Percentiles rank a stretch among this genome's conserved stretches.
phyloP scores from a whole-genome alignment of 2,797 vertebrate species.

The Acanthornis magna region DNA sequence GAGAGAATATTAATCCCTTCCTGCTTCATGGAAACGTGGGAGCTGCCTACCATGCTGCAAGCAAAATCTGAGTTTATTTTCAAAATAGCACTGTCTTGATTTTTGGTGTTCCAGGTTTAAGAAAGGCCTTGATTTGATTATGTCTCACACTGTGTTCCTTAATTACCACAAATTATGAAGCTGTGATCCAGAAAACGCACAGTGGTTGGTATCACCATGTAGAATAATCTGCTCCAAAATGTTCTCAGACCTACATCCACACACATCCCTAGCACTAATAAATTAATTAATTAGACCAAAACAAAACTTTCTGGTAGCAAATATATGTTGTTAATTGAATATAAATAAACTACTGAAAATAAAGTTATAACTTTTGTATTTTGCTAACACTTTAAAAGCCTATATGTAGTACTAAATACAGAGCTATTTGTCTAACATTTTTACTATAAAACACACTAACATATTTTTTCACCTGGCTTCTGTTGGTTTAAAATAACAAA shows the following conservation, averaged over 20 bases:
- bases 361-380: background rate
- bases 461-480: background rate
- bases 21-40: background rate
- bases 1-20: constrained; percentile 20
- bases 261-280: background rate
- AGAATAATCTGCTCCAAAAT: background rate
- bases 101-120: background rate
- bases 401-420: background rate
- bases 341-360: background rate
- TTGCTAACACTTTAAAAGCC: background rate
- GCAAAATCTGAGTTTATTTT: constrained; percentile 26
- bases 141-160: background rate
- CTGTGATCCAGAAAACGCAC: background rate
- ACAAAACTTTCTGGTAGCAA: background rate
- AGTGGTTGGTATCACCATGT: background rate
- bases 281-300: background rate
- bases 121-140: background rate
- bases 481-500: background rate
- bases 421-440: background rate
- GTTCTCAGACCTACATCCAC: background rate
- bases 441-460: background rate
- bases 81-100: constrained; percentile 1
- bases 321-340: background rate
- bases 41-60: background rate
- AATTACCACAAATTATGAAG: background rate